Evolutionary conservation across 2,797 vertebrate species (phyloP), one percentile per base, ranked within the genome.

Genomic region (Chelidonichthys spinosus): DNA sequence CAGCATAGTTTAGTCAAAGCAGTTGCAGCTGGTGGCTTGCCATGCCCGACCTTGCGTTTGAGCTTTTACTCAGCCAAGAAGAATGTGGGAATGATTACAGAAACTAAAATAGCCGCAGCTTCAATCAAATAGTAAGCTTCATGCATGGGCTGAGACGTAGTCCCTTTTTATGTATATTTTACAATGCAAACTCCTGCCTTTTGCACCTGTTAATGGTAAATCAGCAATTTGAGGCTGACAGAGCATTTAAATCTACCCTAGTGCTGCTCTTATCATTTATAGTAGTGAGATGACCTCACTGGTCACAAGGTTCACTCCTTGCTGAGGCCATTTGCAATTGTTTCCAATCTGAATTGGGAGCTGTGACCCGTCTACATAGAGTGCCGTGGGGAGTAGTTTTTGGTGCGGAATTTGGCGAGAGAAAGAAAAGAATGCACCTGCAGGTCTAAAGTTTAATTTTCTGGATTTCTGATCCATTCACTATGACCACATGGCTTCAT

Each of bases 371-470:
- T 10, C 17, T 25, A 18, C 39, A 33, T 13, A 4, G 39, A 73
- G 50, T 32, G 37, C 15, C 33, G 3, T 25, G 33, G 47, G 76
- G 69, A 72, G 25, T 6, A 50, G 33, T 40, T 65, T 82, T 74
- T 42, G 42, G 50, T 39, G 7, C 32, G 73, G 58, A 78, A 60
- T 79, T 65, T 76, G 63, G 43, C 25, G 3, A 47, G 66, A 72
- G n/a, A 81, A 69, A 40, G 25, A 58, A 18, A 75, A 69, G n/a
- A 66, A 67, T 55, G 67, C 63, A 79, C 76, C 87, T 84, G 75
- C 76, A 76, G 71, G 61, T 76, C 58, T 81, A 37, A 81, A 78
- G 77, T 87, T 71, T 43, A 63, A 76, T 88, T 87, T 79, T 74
- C 67, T 64, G 54, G 63, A 76, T 80, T 76, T 84, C 79, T 84